Evolutionary conservation across 2,113 vertebrate species (phyloP).

Genomic region (Macroglossus sobrinus): DNA sequence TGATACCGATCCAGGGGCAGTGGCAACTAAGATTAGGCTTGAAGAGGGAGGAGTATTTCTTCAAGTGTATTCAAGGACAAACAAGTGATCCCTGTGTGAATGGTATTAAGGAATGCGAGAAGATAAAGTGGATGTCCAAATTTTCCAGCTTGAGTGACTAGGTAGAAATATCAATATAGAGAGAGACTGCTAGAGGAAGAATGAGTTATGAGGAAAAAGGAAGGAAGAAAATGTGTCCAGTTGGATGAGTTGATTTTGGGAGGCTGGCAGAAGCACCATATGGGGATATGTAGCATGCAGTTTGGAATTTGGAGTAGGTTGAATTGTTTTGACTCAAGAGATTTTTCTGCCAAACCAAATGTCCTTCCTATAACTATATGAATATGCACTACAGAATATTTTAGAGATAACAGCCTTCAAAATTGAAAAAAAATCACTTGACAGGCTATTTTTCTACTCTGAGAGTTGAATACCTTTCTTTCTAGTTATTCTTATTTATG

Average conservation of each 20-base stretch:
- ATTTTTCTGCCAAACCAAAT: constrained; percentile 70
- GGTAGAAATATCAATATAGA: neutral
- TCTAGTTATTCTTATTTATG: constrained; percentile 55
- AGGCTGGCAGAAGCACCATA: constrained; percentile 61
- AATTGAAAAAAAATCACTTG: constrained; percentile 44
- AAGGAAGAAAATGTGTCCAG: constrained; percentile 53
- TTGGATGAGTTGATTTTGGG: constrained; percentile 49
- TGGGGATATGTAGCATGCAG: constrained; percentile 56
- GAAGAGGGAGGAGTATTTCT: neutral
- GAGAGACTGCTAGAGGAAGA: constrained; percentile 4
- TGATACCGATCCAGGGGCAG: too few relatives aligned
- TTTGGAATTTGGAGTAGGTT: constrained; percentile 59
- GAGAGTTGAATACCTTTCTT: constrained; percentile 47
- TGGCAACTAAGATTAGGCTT: neutral
- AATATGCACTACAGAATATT: constrained; percentile 70
- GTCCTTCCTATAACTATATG: constrained; percentile 73
- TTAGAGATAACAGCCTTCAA: constrained; percentile 65
- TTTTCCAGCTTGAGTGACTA: neutral
- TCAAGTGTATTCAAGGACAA: neutral
- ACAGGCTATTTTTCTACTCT: constrained; percentile 60
- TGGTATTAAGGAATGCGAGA: neutral
- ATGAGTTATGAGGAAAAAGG: constrained; percentile 33
- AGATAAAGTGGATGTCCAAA: neutral
- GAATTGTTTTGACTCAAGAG: constrained; percentile 72
- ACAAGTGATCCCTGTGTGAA: neutral